phyloP scores from a whole-genome alignment of 2,113 vertebrate genomes.

The Corvus cornix region DNA sequence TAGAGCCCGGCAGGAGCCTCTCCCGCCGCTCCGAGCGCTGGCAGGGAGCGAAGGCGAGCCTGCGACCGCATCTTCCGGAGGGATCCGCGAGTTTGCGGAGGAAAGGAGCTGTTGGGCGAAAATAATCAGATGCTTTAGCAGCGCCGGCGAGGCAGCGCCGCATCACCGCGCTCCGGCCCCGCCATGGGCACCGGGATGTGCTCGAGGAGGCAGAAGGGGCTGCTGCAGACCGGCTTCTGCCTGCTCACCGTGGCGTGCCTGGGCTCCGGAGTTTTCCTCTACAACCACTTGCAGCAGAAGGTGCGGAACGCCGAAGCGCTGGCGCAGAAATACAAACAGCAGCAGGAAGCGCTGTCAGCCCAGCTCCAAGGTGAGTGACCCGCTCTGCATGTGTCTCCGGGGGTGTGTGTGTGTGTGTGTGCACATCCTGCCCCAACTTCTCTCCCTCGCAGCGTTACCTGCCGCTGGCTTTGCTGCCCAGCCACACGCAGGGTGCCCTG shows the following conservation, averaged over 20 bases:
- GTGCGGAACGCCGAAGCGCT: constrained; percentile 37
- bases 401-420: not conserved
- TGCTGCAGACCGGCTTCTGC: constrained; percentile 56
- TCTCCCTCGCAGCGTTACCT: not conserved
- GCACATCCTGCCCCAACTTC: rapidly evolving
- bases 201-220: constrained; percentile 68
- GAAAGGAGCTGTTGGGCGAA: rapidly evolving
- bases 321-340: constrained; percentile 69
- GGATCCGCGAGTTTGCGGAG: not conserved
- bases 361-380: constrained; percentile 74
- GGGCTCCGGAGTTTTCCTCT: constrained; percentile 53
- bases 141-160: not conserved
- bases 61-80: not conserved
- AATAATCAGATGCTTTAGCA: not conserved
- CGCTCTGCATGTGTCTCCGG: not conserved
- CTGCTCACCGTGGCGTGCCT: constrained; percentile 37
- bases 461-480: rapidly evolving
- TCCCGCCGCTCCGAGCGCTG: not conserved
- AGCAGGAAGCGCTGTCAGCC: constrained; percentile 74
- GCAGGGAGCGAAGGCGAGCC: not conserved
- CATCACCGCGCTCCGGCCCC: not conserved
- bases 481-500: rapidly evolving
- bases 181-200: constrained; percentile 68
- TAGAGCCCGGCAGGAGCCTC: not conserved
- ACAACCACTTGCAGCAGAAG: constrained; percentile 58